phyloP scores from a whole-genome alignment of 2,888 invertebrate species.

The Helobdella robusta region DNA sequence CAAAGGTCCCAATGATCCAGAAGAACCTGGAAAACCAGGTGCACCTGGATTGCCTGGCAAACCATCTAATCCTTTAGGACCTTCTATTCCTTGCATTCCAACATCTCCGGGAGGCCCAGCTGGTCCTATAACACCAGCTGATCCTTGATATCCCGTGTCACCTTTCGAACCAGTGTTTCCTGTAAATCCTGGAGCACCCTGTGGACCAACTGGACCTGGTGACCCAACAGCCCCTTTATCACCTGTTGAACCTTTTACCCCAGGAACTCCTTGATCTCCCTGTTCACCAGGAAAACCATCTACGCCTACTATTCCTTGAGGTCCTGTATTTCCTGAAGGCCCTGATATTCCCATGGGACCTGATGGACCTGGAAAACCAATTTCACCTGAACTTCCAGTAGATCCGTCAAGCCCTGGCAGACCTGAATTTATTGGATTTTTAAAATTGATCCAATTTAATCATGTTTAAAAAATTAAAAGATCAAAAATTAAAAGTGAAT shows the following conservation, averaged over 20 bases:
- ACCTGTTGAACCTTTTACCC: constrained; percentile 25
- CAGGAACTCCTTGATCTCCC: constrained; percentile 25
- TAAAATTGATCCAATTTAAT: not conserved
- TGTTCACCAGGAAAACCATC: constrained; percentile 26
- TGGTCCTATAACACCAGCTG: constrained; percentile 3
- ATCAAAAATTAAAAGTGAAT: no score
- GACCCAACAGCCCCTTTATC: no score
- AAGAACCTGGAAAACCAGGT: constrained; percentile 10
- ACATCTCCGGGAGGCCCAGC: constrained; percentile 24
- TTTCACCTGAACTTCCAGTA: not conserved
- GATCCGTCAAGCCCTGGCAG: constrained; percentile 18
- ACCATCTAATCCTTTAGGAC: not conserved
- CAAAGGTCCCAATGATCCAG: not conserved
- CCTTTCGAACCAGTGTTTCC: not conserved
- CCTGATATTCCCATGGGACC: constrained; percentile 46
- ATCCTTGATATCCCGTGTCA: not conserved
- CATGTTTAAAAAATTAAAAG: not conserved
- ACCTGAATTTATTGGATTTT: constrained; percentile 17
- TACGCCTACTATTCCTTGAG: constrained; percentile 32
- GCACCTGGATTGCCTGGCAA: constrained; percentile 4
- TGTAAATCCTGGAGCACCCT: not conserved
- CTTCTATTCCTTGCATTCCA: not conserved
- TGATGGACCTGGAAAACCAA: not conserved
- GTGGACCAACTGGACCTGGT: constrained; percentile 16
- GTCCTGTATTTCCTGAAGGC: constrained; percentile 47